Evolutionary conservation across 2,113 vertebrate species (phyloP).

Genomic region (Kryptolebias marmoratus): DNA sequence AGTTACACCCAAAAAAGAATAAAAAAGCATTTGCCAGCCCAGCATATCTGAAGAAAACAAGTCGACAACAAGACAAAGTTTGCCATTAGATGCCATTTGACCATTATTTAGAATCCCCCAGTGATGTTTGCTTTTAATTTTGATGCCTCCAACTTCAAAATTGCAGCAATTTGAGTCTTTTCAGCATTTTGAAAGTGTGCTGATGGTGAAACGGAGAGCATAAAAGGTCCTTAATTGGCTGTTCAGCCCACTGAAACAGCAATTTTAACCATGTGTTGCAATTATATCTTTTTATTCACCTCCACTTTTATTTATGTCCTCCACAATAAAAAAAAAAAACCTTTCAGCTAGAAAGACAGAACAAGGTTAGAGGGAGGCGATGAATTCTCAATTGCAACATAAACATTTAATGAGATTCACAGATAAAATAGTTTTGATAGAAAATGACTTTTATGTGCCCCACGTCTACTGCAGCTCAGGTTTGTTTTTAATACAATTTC

Average conservation of each 20-base stretch:
- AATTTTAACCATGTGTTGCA: not conserved
- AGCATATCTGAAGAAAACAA: too few relatives aligned
- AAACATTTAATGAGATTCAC: too few relatives aligned
- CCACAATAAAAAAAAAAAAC: not conserved
- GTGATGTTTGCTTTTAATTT: not conserved
- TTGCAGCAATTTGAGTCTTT: not conserved
- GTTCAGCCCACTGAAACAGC: not conserved
- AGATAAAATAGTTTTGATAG: too few relatives aligned
- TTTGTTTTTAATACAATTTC: too few relatives aligned
- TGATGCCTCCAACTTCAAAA: too few relatives aligned
- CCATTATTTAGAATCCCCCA: not conserved
- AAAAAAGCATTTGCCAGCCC: not conserved
- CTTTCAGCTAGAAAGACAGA: not conserved
- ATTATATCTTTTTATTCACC: not conserved
- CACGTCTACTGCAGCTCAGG: too few relatives aligned
- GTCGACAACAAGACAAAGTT: too few relatives aligned
- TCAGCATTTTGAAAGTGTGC: not conserved
- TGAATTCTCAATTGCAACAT: too few relatives aligned
- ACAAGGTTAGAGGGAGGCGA: not conserved
- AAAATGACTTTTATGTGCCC: too few relatives aligned
- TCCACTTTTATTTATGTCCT: not conserved
- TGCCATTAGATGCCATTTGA: not conserved
- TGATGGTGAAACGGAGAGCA: not conserved
- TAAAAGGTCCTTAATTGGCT: constrained; percentile 9
- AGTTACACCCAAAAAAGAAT: too few relatives aligned